phyloP scores from a whole-genome alignment of 2,113 vertebrate genomes.

The Hippocampus comes region DNA sequence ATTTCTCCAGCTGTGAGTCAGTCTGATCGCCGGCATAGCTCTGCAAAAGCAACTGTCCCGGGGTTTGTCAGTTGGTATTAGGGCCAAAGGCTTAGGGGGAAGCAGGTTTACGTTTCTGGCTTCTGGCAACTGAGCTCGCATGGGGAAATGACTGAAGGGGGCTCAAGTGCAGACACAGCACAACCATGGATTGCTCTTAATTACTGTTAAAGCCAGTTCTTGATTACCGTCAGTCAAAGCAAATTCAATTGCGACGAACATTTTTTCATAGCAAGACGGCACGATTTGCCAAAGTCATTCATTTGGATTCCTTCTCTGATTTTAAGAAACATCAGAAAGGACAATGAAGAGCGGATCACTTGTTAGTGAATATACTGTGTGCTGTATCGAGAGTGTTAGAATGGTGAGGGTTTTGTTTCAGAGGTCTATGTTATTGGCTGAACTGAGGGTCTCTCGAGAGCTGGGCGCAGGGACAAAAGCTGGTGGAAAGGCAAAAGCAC shows the following conservation, averaged over 20 bases:
- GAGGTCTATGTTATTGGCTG: conserved; percentile 22
- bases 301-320: conserved; percentile 1
- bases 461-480: conserved; percentile 16
- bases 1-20: conserved; percentile 55
- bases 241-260: neutral
- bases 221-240: conserved; percentile 5
- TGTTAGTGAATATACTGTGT: neutral
- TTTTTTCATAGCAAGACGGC: neutral
- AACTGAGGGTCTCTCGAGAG: conserved; percentile 45
- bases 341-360: neutral
- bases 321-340: neutral
- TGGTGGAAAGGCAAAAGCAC: conserved; percentile 38
- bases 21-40: conserved; percentile 55
- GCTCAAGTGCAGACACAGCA: conserved; percentile 16
- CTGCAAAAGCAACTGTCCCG: conserved; percentile 52
- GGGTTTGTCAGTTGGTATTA: conserved; percentile 29
- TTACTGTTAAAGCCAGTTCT: neutral
- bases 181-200: neutral
- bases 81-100: conserved; percentile 24
- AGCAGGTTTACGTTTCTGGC: conserved; percentile 33
- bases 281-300: neutral
- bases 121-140: conserved; percentile 35
- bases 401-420: conserved; percentile 31
- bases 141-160: neutral
- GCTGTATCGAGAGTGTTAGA: neutral